Evolutionary conservation across 1,140 invertebrate species (phyloP).

Genomic region (Galendromus occidentalis): DNA sequence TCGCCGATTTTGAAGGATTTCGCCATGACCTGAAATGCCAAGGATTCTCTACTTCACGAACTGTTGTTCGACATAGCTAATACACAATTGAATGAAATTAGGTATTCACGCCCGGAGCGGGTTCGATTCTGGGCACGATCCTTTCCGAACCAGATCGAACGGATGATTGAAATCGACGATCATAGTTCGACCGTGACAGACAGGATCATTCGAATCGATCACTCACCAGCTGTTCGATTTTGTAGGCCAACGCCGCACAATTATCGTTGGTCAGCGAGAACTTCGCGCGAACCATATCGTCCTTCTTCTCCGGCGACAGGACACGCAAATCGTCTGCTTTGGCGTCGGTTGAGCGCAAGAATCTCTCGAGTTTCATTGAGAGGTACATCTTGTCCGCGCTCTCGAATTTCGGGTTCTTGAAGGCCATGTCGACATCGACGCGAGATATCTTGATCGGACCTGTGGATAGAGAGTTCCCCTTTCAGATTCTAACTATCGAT

Average conservation of each 20-base stretch:
- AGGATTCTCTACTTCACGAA: too few relatives aligned
- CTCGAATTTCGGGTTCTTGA: neutral
- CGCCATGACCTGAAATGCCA: neutral
- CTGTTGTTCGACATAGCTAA: too few relatives aligned
- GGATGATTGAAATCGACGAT: too few relatives aligned
- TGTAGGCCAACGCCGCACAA: neutral
- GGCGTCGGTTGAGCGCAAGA: neutral
- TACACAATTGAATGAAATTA: too few relatives aligned
- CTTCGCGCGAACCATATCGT: neutral
- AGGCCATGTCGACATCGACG: neutral
- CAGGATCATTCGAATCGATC: too few relatives aligned
- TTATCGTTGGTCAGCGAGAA: neutral
- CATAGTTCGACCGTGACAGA: too few relatives aligned
- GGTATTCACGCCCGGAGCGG: too few relatives aligned
- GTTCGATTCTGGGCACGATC: too few relatives aligned
- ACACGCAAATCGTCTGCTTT: neutral
- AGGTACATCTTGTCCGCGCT: neutral
- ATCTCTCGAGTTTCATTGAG: neutral
- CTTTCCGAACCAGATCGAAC: too few relatives aligned
- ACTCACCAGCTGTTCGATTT: slow-evolving; percentile 4
- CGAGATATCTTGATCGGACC: neutral
- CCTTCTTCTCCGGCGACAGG: neutral
- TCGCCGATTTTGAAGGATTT: neutral
- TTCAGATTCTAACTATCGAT: too few relatives aligned
- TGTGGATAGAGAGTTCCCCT: neutral